A percentile compares a stretch with the other conserved stretches of the same genome.
Evolutionary conservation across 2,797 vertebrate species (phyloP).

Genomic region (Apodemus agrarius): DNA sequence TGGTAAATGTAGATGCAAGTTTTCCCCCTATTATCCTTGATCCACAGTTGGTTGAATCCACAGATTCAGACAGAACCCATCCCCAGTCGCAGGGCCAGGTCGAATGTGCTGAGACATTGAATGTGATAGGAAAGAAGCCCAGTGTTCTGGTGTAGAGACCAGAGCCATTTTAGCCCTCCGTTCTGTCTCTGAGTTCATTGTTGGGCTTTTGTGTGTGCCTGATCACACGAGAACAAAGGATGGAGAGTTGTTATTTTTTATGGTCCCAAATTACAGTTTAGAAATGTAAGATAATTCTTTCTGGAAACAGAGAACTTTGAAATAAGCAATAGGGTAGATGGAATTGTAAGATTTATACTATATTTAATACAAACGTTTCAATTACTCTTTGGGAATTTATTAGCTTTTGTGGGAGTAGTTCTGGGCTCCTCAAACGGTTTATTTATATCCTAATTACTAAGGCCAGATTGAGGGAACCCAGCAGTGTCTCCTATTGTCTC

Average conservation of each 20-base stretch:
- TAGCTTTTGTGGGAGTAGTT: constrained; percentile 1
- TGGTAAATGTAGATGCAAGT: background rate
- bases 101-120: background rate
- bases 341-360: constrained; percentile 4
- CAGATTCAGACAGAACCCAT: background rate
- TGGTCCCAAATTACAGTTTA: background rate
- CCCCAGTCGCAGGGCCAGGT: background rate
- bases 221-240: background rate
- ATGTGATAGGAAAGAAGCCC: background rate
- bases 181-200: background rate
- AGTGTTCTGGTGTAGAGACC: background rate
- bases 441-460: constrained; percentile 44
- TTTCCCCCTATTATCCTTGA: background rate
- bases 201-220: background rate
- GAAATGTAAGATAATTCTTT: constrained; percentile 55
- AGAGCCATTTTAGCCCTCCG: background rate
- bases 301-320: constrained; percentile 22
- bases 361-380: constrained; percentile 42
- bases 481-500: constrained; percentile 16
- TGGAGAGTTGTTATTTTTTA: background rate
- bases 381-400: constrained; percentile 45
- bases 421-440: background rate
- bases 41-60: background rate
- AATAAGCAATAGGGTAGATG: background rate
- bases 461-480: background rate